Base-by-base conservation (phyloP, 2,113 vertebrate species). In the Aptenodytes patagonicus region DNA sequence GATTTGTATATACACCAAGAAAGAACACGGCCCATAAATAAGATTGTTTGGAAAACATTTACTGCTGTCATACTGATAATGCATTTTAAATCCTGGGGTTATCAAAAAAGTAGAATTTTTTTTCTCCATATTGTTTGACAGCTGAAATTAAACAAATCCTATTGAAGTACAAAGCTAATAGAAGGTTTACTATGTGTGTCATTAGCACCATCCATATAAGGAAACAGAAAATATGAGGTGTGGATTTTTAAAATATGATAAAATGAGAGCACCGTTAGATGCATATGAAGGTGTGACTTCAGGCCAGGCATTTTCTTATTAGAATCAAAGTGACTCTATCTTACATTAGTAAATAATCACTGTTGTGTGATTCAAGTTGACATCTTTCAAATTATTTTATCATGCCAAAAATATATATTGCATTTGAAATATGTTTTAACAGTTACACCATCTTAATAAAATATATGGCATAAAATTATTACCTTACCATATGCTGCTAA, bases 201-300 rank as follows among this genome's bases (percentile, higher is more conserved):
- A 99, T 99, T 99, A 99, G 98, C 98, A 98, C 98, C 96, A 94
- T 97, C 98, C 98, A 97, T 99, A 98, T 98, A 99, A 98, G 98
- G 98, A 97, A 97, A 97, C 76, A 95, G 97, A 97, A 97, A 97
- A 97, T 97, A 97, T 92, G 97, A 98, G 98, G 98, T 98, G 98
- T 98, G 98, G 98, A 98, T 97, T 98, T 98, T 98, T 87, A 98
- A 98, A 98, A 97, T 98, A 98, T 97, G 97, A 98, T 98, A 97
- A 98, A 98, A 98, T 98, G 97, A 98, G 96, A 95, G 96, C 81
- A 94, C 98, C 93, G 96, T 98, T 98, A 98, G 97, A 98, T 98
- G 97, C 78, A 87, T 80, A 95, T 86, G 91, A 98, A 98, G 98
- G 98, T 98, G 97, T 94, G 97, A 98, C 97, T 98, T 97, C 87